These are phyloP conservation scores for Heliconius ismenius DNA, from an alignment of 2,888 invertebrate genomes.

Conservation along the genomic window DNA sequence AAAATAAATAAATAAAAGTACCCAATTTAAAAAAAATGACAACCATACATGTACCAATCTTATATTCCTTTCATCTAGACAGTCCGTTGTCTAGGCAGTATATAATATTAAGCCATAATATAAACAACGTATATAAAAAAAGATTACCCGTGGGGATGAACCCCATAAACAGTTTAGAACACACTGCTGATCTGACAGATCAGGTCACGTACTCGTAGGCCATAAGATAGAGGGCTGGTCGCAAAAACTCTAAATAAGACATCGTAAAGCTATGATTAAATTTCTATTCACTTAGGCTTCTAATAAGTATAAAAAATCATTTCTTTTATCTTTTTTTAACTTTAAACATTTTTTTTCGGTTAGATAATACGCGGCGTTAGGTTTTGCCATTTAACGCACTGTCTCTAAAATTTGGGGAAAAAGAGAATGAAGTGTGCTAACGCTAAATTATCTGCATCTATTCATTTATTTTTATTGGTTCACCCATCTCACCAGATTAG, in stretches of 20 bases:
- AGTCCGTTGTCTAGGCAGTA: neutral
- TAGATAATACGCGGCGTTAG: neutral
- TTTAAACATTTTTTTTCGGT: neutral
- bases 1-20: too few species aligned
- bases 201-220: slow-evolving; percentile 63
- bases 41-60: neutral
- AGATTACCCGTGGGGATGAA: slow-evolving; percentile 38
- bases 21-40: neutral
- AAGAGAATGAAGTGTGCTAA: neutral
- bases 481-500: neutral
- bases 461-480: neutral
- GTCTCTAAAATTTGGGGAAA: neutral
- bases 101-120: neutral
- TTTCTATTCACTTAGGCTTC: slow-evolving; percentile 7
- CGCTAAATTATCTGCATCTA: neutral
- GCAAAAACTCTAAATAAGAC: slow-evolving; percentile 33
- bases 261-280: slow-evolving; percentile 31
- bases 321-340: neutral
- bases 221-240: slow-evolving; percentile 50
- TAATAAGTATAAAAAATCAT: neutral
- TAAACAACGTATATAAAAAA: slow-evolving; percentile 32
- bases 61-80: neutral
- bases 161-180: slow-evolving; percentile 45
- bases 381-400: neutral
- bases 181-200: slow-evolving; percentile 52